A percentile compares a stretch with the other conserved stretches of the same genome.
These are phyloP conservation scores for Hyphantria cunea DNA, from an alignment of 1,140 invertebrate species.

Conservation along the genomic window DNA sequence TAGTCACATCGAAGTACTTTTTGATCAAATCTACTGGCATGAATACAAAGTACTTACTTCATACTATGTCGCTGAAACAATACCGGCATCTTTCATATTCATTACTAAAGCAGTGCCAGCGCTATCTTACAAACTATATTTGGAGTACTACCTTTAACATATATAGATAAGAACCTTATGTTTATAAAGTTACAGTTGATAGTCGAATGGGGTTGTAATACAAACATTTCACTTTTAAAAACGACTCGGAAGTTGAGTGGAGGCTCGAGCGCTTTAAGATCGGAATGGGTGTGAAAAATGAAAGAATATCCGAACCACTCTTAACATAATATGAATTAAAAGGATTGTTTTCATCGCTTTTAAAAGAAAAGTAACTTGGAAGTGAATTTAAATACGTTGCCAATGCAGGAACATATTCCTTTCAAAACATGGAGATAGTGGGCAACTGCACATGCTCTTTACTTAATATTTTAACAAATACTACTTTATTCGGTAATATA, in stretches of 20 bases:
- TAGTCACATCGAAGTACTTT: no score
- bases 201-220: conserved; percentile 11
- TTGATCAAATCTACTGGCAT: no score
- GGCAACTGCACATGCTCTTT: no score
- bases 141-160: conserved; percentile 1
- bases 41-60: no score
- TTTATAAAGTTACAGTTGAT: not conserved
- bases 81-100: conserved; percentile 32
- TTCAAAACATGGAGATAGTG: no score
- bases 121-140: conserved; percentile 27
- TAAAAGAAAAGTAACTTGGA: not conserved
- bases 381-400: not conserved
- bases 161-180: conserved; percentile 20
- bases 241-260: conserved; percentile 33
- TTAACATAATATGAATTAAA: conserved; percentile 16
- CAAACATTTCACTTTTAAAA: conserved; percentile 47
- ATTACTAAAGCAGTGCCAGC: conserved; percentile 36
- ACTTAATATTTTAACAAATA: no score
- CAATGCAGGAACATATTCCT: no score
- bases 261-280: conserved; percentile 39
- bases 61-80: conserved; percentile 24
- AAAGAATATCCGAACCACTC: conserved; percentile 26
- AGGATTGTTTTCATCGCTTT: conserved; percentile 16
- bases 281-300: conserved; percentile 44
- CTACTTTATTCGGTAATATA: no score